Evolutionary conservation across 2,113 vertebrate genomes (phyloP).

Genomic region (Nycticebus coucang): DNA sequence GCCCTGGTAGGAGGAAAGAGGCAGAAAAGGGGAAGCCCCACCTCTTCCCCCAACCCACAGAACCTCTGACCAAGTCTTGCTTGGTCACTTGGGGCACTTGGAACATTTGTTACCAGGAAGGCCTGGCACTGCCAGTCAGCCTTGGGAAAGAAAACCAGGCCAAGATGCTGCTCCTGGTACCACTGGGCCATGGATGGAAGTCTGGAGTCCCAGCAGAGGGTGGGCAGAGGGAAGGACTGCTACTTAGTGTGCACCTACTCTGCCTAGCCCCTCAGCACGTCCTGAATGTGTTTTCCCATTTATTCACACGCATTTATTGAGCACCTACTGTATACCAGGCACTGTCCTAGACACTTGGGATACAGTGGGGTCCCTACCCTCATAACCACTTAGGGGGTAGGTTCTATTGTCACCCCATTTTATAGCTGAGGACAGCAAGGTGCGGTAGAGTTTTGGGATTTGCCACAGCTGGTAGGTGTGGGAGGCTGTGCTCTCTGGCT

Average conservation of each 20-base stretch:
- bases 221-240: neutral
- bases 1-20: neutral
- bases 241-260: neutral
- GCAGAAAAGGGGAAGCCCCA: neutral
- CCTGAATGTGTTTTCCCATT: neutral
- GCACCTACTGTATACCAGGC: neutral
- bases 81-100: too few species aligned
- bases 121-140: neutral
- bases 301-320: neutral
- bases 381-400: neutral
- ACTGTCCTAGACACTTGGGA: neutral
- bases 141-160: neutral
- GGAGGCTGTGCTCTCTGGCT: neutral
- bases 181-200: neutral
- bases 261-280: neutral
- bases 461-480: neutral
- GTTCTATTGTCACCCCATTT: neutral
- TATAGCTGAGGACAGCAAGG: neutral
- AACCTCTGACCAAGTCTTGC: neutral
- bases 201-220: neutral
- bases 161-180: neutral
- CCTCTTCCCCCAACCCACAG: neutral
- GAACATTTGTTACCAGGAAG: neutral
- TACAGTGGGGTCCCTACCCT: neutral
- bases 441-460: neutral